Evolutionary conservation across 1,140 invertebrate genomes (phyloP).

Genomic region (Asbolus verrucosus): DNA sequence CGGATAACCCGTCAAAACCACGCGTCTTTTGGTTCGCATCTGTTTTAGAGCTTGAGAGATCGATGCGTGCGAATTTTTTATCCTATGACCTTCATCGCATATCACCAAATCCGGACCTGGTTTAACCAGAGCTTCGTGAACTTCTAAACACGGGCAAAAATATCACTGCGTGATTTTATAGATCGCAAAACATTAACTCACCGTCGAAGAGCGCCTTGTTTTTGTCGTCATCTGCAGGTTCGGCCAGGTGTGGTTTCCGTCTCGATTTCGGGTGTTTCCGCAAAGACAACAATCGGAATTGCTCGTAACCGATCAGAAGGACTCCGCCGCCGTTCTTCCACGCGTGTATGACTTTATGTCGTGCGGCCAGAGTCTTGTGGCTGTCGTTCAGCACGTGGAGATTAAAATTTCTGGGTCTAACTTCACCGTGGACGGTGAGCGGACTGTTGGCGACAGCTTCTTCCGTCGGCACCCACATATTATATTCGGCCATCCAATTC

Average conservation of each 20-base stretch:
- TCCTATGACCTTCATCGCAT: conserved; percentile 96
- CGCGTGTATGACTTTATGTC: conserved; percentile 70
- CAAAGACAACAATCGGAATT: conserved; percentile 90
- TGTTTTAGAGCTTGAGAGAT: conserved; percentile 93
- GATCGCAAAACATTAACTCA: too few relatives aligned
- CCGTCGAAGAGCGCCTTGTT: conserved; percentile 88
- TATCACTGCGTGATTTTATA: conserved; percentile 17
- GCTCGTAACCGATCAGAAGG: conserved; percentile 96
- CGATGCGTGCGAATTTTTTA: conserved; percentile 95
- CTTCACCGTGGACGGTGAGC: conserved; percentile 70
- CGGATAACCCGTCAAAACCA: conserved; percentile 95
- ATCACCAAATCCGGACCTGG: conserved; percentile 96
- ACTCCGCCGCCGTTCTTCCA: conserved; percentile 94
- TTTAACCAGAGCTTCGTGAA: conserved; percentile 87
- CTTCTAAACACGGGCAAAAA: conserved; percentile 72
- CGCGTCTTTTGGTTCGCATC: conserved; percentile 88
- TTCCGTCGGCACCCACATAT: conserved; percentile 90
- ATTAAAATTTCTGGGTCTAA: conserved; percentile 83
- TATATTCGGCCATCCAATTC: conserved; percentile 98
- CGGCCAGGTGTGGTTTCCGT: conserved; percentile 63
- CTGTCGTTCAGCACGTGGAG: conserved; percentile 94
- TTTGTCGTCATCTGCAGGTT: conserved; percentile 79
- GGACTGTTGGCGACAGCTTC: conserved; percentile 68
- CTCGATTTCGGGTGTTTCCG: conserved; percentile 76
- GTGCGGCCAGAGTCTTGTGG: conserved; percentile 88